These are phyloP conservation scores for Merluccius polli DNA, from an alignment of 2,797 vertebrate species.

Conservation along the genomic window DNA sequence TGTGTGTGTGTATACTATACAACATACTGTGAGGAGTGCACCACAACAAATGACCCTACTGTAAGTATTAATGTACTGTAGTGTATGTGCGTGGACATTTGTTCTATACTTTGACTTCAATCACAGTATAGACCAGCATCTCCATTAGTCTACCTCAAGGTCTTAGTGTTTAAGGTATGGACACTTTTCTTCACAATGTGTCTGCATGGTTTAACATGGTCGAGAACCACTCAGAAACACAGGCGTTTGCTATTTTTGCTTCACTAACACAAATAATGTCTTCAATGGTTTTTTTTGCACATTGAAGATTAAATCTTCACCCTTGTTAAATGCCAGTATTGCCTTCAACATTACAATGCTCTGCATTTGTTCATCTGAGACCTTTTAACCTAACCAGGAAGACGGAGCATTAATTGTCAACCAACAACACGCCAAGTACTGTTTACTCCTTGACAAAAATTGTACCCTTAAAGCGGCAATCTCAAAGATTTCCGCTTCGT, in stretches of 20 bases:
- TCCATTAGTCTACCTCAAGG: not conserved
- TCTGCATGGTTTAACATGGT: not conserved
- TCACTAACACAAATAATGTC: not conserved
- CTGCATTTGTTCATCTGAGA: too few species aligned
- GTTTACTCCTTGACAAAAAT: not conserved
- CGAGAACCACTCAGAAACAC: not conserved
- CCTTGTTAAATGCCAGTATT: not conserved
- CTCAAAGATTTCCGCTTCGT: too few species aligned
- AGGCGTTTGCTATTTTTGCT: not conserved
- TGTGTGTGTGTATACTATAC: too few species aligned
- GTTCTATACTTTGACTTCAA: not conserved
- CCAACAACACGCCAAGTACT: not conserved
- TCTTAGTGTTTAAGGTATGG: not conserved
- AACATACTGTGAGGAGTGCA: too few species aligned
- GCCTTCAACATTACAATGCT: not conserved
- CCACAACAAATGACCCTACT: too few species aligned
- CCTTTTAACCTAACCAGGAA: too few species aligned
- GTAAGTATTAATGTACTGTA: too few species aligned
- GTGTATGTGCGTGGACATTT: not conserved
- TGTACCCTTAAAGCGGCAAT: not conserved
- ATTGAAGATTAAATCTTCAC: not conserved
- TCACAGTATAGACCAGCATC: not conserved
- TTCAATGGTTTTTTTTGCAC: not conserved
- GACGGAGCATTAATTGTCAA: not conserved
- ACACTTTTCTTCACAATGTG: not conserved